phyloP scores from a whole-genome alignment of 2,888 invertebrate genomes.

The Exephanes ischioxanthus region DNA sequence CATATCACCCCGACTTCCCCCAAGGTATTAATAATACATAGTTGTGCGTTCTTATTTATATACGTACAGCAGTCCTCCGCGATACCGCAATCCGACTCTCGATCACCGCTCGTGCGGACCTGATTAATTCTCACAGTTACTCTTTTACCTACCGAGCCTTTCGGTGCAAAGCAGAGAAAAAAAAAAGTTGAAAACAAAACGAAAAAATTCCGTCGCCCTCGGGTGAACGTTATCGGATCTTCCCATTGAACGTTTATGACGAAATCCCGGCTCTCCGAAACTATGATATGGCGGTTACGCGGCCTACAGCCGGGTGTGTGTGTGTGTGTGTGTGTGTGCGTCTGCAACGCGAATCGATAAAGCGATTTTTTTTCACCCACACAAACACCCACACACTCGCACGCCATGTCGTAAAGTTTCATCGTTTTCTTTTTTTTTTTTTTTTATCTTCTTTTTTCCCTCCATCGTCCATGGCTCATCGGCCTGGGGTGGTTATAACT shows the following conservation, averaged over 20 bases:
- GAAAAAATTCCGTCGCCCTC: constrained; percentile 32
- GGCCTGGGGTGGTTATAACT: constrained; percentile 6
- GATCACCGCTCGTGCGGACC: constrained; percentile 47
- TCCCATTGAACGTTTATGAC: constrained; percentile 64
- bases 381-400: constrained; percentile 18
- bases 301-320: constrained; percentile 19
- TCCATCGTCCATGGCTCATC: constrained; percentile 50
- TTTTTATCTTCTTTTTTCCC: constrained; percentile 40
- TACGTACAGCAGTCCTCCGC: background rate
- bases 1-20: no score
- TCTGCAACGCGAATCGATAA: constrained; percentile 62
- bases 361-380: constrained; percentile 60
- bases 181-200: constrained; percentile 25
- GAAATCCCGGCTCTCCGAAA: constrained; percentile 57
- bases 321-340: background rate
- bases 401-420: constrained; percentile 59
- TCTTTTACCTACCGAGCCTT: constrained; percentile 37
- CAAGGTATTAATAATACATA: background rate
- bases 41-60: background rate
- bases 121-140: constrained; percentile 55
- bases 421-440: constrained; percentile 35
- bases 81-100: constrained; percentile 46
- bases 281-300: constrained; percentile 43
- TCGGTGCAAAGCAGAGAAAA: constrained; percentile 25
- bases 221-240: constrained; percentile 60